Evolutionary conservation across 2,888 invertebrate genomes (phyloP), one percentile per base, ranked within the genome.

Genomic region (Polyommatus iphigenia): DNA sequence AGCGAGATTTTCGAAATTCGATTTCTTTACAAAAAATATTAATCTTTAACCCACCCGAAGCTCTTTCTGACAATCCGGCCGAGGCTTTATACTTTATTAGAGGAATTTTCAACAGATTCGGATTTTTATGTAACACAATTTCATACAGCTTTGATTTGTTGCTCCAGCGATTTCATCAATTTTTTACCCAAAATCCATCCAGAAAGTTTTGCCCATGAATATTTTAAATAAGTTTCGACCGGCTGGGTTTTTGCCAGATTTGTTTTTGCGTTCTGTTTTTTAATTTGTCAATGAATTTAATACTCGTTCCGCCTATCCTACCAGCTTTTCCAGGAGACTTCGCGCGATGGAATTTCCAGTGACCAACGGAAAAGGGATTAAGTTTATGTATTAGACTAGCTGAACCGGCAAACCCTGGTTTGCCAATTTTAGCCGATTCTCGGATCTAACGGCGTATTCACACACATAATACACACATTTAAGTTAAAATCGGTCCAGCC

Each of bases 91-190:
- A 62, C n/a, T 41, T 72, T 72, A 73, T 73, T 73, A 50, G 50
- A 75, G 50, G 54, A 75, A 75, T 75, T 67, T 50, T 75, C 46
- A n/a, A 32, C 24, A 54, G 46, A 20, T 54, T 75, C 41, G 18
- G 54, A 75, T 75, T 24, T 50, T 75, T 75, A 54, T 75, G 24
- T 75, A 20, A 75, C 46, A 54, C 73, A 46, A 46, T 73, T 41
- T 73, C 73, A 41, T 32, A 67, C 29, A 67, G 67, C 5, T 67
- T 67, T 32, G 67, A 67, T 67, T 67, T 67, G 67, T 67, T 67
- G 29, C 15, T 18, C 67, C 29, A 29, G 5, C 32, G 29, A 67
- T 67, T 67, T 32, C 67, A 67, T 67, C 67, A 67, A 67, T 67
- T 67, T 67, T 67, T 67, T 67, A 32, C 67, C 15, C 29, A 67